A percentile compares a stretch with the other conserved stretches of the same genome.
Evolutionary conservation across 2,888 invertebrate genomes (phyloP).

Genomic region (Ophraella communa): DNA sequence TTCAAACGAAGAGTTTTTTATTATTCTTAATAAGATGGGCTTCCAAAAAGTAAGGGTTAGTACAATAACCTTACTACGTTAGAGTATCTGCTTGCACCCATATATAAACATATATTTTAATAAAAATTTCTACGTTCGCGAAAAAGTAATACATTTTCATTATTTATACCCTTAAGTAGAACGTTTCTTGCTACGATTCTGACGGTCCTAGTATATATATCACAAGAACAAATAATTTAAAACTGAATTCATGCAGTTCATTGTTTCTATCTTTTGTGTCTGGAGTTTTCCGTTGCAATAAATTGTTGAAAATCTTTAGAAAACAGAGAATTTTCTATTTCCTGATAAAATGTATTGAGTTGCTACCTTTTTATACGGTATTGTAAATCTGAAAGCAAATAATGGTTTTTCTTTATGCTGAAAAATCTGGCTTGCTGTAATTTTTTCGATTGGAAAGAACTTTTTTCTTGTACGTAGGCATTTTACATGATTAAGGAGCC

Average conservation of each 20-base stretch:
- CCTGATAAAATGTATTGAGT: neutral
- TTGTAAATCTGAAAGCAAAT: neutral
- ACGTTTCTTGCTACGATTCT: neutral
- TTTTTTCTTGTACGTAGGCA: too few species aligned
- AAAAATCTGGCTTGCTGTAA: neutral
- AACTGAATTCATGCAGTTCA: neutral
- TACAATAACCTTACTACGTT: too few species aligned
- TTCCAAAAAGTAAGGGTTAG: too few species aligned
- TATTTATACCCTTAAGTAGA: too few species aligned
- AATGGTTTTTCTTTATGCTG: neutral
- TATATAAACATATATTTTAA: too few species aligned
- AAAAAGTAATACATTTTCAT: too few species aligned
- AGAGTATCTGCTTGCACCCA: too few species aligned
- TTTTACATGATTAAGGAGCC: too few species aligned
- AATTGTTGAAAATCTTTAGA: neutral
- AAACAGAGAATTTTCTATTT: neutral
- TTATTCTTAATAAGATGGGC: too few species aligned
- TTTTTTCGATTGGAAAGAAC: too few species aligned
- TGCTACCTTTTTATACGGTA: neutral
- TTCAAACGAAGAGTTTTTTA: too few species aligned
- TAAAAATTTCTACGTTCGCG: too few species aligned
- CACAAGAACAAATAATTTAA: neutral
- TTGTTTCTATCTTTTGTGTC: slow-evolving; percentile 4
- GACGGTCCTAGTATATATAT: neutral
- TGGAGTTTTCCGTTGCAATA: neutral